Percentiles rank a stretch among this genome's conserved stretches.
These are phyloP conservation scores for Pharmacophagus antenor DNA, from an alignment of 2,888 invertebrate species.

Conservation along the genomic window DNA sequence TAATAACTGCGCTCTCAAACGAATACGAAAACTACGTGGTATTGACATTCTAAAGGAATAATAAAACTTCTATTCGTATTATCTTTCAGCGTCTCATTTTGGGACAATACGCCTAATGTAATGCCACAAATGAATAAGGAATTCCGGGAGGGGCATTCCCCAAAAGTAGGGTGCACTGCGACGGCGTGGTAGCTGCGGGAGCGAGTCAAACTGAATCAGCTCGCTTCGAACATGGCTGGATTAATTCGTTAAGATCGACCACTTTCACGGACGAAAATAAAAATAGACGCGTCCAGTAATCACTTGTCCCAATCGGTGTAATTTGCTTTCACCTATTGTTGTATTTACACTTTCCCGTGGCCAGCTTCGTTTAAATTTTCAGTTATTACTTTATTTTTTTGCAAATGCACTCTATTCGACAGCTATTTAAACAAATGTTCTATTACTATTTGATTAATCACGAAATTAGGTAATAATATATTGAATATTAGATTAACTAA, in stretches of 20 bases:
- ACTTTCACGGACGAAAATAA: constrained; percentile 56
- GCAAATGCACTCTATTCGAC: not conserved
- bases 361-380: constrained; percentile 25
- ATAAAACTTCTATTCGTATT: constrained; percentile 44
- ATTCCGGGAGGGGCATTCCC: constrained; percentile 58
- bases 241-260: constrained; percentile 61
- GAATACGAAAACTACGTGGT: not conserved
- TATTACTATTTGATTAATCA: not conserved
- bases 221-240: constrained; percentile 51
- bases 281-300: constrained; percentile 57
- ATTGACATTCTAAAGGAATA: constrained; percentile 42
- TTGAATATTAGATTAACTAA: not conserved
- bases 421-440: not conserved
- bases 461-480: not conserved
- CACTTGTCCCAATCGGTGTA: constrained; percentile 50
- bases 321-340: constrained; percentile 62
- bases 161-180: constrained; percentile 45
- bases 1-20: not conserved
- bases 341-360: constrained; percentile 1
- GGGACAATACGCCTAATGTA: constrained; percentile 72
- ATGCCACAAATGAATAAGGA: constrained; percentile 72
- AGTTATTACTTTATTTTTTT: constrained; percentile 4
- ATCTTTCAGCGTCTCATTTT: constrained; percentile 63
- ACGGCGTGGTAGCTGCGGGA: constrained; percentile 47
- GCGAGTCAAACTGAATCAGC: constrained; percentile 51